These are phyloP conservation scores for Actinia tenebrosa DNA, from an alignment of 64 coral and sea anemone species.

Conservation along the genomic window DNA sequence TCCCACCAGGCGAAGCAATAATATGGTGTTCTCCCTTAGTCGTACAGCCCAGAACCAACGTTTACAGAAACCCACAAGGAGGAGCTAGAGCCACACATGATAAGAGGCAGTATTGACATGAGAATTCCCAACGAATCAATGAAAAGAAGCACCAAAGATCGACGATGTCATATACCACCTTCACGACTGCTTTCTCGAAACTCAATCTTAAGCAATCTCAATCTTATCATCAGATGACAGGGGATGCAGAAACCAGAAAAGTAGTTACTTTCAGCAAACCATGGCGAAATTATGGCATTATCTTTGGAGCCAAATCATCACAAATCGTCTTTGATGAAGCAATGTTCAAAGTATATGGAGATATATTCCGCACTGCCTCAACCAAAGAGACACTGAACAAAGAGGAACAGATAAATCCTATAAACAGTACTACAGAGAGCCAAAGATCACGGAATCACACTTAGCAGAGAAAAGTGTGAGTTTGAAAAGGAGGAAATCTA, in stretches of 20 bases:
- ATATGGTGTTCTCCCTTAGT: constrained; percentile 59
- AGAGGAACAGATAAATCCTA: constrained; percentile 30
- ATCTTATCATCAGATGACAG: constrained; percentile 30
- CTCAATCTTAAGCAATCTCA: constrained; percentile 21
- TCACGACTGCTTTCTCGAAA: constrained; percentile 29
- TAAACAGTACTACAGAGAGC: too few species aligned
- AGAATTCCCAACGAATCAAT: constrained; percentile 23
- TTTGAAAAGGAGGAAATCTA: constrained; percentile 56
- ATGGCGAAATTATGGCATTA: constrained; percentile 29
- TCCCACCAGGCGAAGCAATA: constrained; percentile 33
- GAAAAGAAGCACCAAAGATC: constrained; percentile 47
- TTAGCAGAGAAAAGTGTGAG: constrained; percentile 59
- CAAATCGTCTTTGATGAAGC: constrained; percentile 42
- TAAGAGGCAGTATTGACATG: constrained; percentile 44
- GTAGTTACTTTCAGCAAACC: constrained; percentile 19
- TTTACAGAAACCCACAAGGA: constrained; percentile 38
- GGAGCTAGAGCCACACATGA: constrained; percentile 52
- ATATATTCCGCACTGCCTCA: constrained; percentile 16
- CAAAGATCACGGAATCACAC: constrained; percentile 7
- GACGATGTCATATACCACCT: constrained; percentile 49
- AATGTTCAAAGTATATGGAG: constrained; percentile 47
- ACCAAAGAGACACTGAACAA: constrained; percentile 42
- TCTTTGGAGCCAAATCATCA: constrained; percentile 35
- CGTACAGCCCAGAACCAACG: constrained; percentile 44
- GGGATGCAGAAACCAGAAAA: constrained; percentile 21